Percentiles rank a stretch among this genome's conserved stretches.
Evolutionary conservation across 2,113 vertebrate genomes (phyloP).

Genomic region (Lipophrys pholis): DNA sequence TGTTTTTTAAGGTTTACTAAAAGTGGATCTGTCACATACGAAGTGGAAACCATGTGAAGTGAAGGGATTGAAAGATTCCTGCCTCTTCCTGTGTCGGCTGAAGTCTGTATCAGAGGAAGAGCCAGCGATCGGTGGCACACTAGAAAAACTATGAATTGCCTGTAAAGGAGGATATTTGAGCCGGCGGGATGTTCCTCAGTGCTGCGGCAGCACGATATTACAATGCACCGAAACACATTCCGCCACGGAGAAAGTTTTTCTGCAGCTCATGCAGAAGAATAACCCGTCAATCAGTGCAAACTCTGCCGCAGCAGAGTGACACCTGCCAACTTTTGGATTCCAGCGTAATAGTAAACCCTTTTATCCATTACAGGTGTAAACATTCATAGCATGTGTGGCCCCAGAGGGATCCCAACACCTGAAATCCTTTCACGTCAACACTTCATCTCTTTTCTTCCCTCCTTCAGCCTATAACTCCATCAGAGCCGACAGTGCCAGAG

Average conservation of each 20-base stretch:
- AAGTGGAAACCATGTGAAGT: too few relatives aligned
- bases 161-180: background rate
- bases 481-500: conserved; percentile 49
- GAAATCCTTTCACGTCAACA: conserved; percentile 47
- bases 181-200: background rate
- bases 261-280: conserved; percentile 10
- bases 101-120: background rate
- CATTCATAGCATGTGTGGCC: conserved; percentile 33
- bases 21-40: too few relatives aligned
- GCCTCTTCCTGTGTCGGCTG: accelerated
- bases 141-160: background rate
- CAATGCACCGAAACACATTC: background rate
- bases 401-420: conserved; percentile 43
- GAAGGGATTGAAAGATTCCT: background rate
- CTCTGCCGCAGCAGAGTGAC: background rate
- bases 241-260: background rate
- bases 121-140: background rate
- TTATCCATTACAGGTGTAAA: conserved; percentile 49
- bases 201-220: too few relatives aligned
- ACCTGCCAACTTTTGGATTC: conserved; percentile 26
- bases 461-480: conserved; percentile 37
- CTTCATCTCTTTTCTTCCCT: conserved; percentile 25
- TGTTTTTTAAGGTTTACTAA: too few relatives aligned
- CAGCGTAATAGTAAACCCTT: conserved; percentile 14
- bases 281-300: background rate